Conservation (phyloP, 2,888 invertebrate genomes). For the Phyllotreta cruciferae region DNA sequence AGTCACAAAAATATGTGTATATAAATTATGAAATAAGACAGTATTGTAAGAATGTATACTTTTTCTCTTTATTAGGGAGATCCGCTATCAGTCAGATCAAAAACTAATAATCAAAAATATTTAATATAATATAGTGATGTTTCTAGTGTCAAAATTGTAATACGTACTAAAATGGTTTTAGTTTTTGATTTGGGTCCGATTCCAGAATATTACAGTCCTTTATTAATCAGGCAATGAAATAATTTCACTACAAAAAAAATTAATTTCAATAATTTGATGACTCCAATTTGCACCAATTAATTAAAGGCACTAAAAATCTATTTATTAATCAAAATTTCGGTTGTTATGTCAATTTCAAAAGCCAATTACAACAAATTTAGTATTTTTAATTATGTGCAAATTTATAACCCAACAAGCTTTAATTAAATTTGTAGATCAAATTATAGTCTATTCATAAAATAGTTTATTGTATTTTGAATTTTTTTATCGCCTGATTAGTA, state of each 20-base stretch:
- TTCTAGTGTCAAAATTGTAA: constrained; percentile 38
- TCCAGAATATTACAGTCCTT: constrained; percentile 38
- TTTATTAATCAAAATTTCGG: too few species aligned
- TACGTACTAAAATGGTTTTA: constrained; percentile 40
- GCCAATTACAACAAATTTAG: too few species aligned
- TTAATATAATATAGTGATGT: constrained; percentile 30
- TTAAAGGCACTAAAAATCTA: too few species aligned
- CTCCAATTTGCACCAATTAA: too few species aligned
- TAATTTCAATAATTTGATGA: too few species aligned
- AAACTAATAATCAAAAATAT: constrained; percentile 38
- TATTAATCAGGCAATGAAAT: background rate
- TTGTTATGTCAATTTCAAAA: too few species aligned
- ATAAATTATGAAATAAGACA: constrained; percentile 55
- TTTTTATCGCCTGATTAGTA: constrained; percentile 9
- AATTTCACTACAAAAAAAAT: background rate
- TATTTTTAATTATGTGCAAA: too few species aligned
- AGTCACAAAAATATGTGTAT: constrained; percentile 57
- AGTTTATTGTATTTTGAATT: background rate
- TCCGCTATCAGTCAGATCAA: constrained; percentile 37
- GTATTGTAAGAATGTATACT: constrained; percentile 59
- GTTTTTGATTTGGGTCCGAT: constrained; percentile 38
- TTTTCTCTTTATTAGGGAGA: constrained; percentile 36
- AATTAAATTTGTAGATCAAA: too few species aligned
- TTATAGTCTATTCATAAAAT: too few species aligned
- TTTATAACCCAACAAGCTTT: too few species aligned